Evolutionary conservation across 1,140 invertebrate genomes (phyloP).

Genomic region (Elysia chlorotica): DNA sequence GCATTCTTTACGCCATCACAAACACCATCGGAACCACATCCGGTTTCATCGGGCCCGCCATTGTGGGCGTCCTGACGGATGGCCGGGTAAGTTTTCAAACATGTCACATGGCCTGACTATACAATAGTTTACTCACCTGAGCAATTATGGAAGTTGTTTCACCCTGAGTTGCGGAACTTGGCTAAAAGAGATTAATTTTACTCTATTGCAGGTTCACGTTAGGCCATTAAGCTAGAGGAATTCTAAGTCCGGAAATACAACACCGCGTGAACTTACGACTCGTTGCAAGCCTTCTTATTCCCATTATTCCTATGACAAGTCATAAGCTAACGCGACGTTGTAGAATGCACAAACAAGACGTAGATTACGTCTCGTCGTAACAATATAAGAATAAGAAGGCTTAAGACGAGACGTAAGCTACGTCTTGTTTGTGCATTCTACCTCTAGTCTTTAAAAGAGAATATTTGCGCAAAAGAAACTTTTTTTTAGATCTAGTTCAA

Average conservation of each 20-base stretch:
- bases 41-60: conserved; percentile 79
- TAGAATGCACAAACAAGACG: no score
- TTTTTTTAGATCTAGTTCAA: no score
- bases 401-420: no score
- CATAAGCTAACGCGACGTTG: no score
- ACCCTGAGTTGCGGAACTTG: not conserved
- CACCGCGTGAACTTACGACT: no score
- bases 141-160: not conserved
- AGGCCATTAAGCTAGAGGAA: not conserved
- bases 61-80: conserved; percentile 77
- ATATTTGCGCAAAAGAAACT: no score
- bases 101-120: not conserved
- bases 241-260: not conserved
- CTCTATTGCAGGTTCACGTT: not conserved
- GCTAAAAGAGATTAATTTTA: not conserved
- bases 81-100: conserved; percentile 30
- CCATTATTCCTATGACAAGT: no score
- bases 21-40: conserved; percentile 85
- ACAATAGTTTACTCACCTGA: not conserved
- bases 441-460: no score
- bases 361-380: no score
- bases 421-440: no score
- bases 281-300: no score
- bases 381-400: no score
- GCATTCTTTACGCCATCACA: conserved; percentile 78